Evolutionary conservation across 2,888 invertebrate genomes (phyloP).

Genomic region (Cyaniris semiargus): DNA sequence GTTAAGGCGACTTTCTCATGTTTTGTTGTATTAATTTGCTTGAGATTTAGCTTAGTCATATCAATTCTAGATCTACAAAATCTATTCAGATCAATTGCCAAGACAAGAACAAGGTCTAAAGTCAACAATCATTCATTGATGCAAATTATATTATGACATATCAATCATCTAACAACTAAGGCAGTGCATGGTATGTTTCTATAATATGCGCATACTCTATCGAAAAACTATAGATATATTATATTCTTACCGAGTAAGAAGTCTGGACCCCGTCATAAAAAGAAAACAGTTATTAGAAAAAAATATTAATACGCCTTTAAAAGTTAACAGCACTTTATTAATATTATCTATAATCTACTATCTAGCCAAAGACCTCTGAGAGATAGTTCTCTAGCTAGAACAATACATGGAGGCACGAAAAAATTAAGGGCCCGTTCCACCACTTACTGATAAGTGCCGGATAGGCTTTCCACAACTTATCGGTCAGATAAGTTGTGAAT

Average conservation of each 20-base stretch:
- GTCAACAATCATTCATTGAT: slow-evolving; percentile 9
- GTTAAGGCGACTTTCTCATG: background rate
- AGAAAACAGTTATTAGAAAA: slow-evolving; percentile 33
- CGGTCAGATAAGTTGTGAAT: no score
- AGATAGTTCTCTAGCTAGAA: no score
- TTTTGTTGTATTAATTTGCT: background rate
- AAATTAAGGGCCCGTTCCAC: no score
- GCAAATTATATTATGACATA: background rate
- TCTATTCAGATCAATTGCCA: background rate
- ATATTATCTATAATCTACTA: no score
- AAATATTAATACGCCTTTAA: slow-evolving; percentile 27
- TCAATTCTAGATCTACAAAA: background rate
- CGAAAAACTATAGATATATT: background rate
- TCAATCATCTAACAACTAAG: slow-evolving; percentile 1
- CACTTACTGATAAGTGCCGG: no score
- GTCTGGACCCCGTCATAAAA: slow-evolving; percentile 49
- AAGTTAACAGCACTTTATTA: no score
- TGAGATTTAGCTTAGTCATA: background rate
- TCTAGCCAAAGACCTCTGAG: no score
- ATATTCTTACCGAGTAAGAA: slow-evolving; percentile 56
- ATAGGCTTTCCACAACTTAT: no score
- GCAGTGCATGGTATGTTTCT: background rate
- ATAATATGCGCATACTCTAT: slow-evolving; percentile 4
- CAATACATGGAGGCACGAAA: no score
- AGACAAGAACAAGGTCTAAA: background rate